Conservation (phyloP, 1,140 invertebrate genomes). For the Pogonomyrmex barbatus region DNA sequence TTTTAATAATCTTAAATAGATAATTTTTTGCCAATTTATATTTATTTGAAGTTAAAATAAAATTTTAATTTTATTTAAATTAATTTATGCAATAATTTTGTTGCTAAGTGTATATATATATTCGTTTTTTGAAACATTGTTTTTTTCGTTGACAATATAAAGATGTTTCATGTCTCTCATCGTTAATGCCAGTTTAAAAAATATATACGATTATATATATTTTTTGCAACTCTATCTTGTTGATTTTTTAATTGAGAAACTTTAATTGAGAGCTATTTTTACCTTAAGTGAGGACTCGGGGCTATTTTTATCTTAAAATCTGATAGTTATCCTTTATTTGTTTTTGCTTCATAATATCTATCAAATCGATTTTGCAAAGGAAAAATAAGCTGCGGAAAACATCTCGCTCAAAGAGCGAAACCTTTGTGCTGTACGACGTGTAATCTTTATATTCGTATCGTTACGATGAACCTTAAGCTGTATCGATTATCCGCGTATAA, state of each 20-base stretch:
- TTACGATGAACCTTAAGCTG: constrained; percentile 80
- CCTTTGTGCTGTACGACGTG: constrained; percentile 69
- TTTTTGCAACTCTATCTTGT: not conserved
- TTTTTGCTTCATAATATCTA: not conserved
- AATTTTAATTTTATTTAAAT: no score
- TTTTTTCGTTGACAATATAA: not conserved
- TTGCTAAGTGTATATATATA: no score
- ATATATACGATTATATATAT: not conserved
- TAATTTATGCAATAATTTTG: no score
- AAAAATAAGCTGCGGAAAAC: constrained; percentile 19
- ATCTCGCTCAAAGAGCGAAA: constrained; percentile 34
- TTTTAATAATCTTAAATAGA: no score
- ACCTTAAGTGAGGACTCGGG: not conserved
- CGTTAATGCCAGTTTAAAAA: not conserved
- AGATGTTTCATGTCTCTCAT: not conserved
- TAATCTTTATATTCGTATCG: constrained; percentile 82
- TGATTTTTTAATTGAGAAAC: constrained; percentile 15
- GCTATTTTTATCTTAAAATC: not conserved
- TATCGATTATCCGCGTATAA: constrained; percentile 81
- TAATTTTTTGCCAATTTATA: no score
- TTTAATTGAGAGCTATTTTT: no score
- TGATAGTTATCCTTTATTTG: constrained; percentile 5
- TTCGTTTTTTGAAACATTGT: not conserved
- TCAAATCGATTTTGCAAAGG: constrained; percentile 45
- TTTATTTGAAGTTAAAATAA: no score